These are phyloP conservation scores for Apodemia hepburni DNA, from an alignment of 2,888 invertebrate species.

Conservation along the genomic window DNA sequence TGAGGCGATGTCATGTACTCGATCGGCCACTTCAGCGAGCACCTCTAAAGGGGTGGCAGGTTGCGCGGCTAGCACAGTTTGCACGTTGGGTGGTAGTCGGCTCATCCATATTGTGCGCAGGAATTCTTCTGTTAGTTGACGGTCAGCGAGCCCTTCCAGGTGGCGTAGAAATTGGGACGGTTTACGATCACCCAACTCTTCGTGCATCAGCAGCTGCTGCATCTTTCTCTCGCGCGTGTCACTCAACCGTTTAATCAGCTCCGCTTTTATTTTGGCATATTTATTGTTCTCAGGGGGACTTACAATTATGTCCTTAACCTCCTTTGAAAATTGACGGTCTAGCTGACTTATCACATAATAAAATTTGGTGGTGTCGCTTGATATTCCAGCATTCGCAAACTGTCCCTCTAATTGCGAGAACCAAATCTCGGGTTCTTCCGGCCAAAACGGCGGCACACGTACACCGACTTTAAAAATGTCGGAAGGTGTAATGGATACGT, in stretches of 20 bases:
- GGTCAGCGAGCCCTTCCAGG: background rate
- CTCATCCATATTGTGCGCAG: background rate
- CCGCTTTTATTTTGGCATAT: background rate
- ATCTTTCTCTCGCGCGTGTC: background rate
- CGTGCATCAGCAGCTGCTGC: background rate
- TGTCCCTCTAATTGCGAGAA: background rate
- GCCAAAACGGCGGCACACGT: background rate
- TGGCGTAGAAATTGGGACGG: background rate
- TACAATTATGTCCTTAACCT: background rate
- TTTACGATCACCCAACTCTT: background rate
- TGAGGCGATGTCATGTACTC: background rate
- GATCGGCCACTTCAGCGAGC: background rate
- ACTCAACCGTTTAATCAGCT: background rate
- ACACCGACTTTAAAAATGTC: slow-evolving; percentile 20
- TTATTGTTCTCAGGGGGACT: background rate
- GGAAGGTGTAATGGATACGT: slow-evolving; percentile 20
- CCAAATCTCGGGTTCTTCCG: slow-evolving; percentile 3
- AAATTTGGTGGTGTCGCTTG: slow-evolving; percentile 31
- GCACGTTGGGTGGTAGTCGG: background rate
- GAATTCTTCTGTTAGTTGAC: background rate
- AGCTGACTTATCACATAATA: background rate
- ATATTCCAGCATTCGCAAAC: background rate
- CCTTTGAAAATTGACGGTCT: background rate
- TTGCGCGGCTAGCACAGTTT: background rate
- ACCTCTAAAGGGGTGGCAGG: background rate